Conservation (phyloP, 2,797 vertebrate species). For the Coregonus ussuriensis region DNA sequence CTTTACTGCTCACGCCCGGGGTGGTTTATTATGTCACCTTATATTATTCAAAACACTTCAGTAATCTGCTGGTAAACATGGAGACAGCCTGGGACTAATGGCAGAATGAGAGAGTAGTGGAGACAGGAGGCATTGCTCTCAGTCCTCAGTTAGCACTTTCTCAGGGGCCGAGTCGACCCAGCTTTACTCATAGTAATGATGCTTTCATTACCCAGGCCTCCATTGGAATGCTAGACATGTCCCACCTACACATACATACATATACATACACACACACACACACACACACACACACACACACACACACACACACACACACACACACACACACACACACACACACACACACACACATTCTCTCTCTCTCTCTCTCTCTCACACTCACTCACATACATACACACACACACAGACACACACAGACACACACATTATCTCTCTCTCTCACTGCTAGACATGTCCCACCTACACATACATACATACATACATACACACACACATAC, state of each 20-base stretch:
- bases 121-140: conserved; percentile 56
- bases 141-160: conserved; percentile 64
- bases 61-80: conserved; percentile 60
- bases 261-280: neutral
- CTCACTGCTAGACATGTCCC: too few species aligned
- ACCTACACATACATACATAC: neutral
- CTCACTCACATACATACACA: neutral
- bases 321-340: neutral
- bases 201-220: conserved; percentile 66
- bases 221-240: conserved; percentile 62
- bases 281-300: neutral
- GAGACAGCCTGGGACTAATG: conserved; percentile 60
- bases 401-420: conserved; percentile 14
- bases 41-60: conserved; percentile 61
- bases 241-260: conserved; percentile 25
- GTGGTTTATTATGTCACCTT: conserved; percentile 64
- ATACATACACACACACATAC: neutral
- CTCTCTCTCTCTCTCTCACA: too few species aligned
- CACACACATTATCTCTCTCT: too few species aligned
- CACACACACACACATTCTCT: too few species aligned
- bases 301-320: neutral
- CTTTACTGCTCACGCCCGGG: conserved; percentile 27
- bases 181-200: conserved; percentile 62
- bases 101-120: conserved; percentile 54
- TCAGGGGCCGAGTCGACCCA: conserved; percentile 46